Conservation (phyloP, 2,113 vertebrate genomes). For the Macrotis lagotis region DNA sequence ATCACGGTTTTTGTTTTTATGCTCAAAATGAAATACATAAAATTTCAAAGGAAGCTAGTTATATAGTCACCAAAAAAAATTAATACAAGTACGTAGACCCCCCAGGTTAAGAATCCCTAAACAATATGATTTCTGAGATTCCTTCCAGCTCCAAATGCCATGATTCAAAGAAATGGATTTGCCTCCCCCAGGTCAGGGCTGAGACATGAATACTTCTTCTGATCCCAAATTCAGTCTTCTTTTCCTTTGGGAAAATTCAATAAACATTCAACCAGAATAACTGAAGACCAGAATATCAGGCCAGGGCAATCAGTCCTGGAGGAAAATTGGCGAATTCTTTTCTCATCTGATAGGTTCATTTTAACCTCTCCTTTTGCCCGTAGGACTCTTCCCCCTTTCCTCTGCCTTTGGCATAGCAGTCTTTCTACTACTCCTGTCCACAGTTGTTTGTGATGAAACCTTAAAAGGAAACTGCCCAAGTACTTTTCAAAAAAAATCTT, state of each 20-base stretch:
- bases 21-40: neutral
- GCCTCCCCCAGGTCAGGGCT: neutral
- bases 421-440: conserved; percentile 50
- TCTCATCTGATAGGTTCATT: conserved; percentile 52
- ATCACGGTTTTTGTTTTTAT: neutral
- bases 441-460: conserved; percentile 57
- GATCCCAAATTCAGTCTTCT: neutral
- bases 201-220: neutral
- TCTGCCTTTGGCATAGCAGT: conserved; percentile 44
- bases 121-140: neutral
- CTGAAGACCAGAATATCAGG: neutral
- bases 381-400: conserved; percentile 17
- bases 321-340: conserved; percentile 43
- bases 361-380: conserved; percentile 47
- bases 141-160: neutral
- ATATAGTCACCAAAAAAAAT: neutral
- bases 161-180: neutral
- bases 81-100: neutral
- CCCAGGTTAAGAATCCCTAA: neutral
- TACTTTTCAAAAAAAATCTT: conserved; percentile 51
- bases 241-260: neutral
- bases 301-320: neutral
- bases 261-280: neutral
- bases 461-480: conserved; percentile 52
- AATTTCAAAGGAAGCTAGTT: neutral